phyloP scores from a whole-genome alignment of 2,113 vertebrate genomes.

The Bos javanicus region DNA sequence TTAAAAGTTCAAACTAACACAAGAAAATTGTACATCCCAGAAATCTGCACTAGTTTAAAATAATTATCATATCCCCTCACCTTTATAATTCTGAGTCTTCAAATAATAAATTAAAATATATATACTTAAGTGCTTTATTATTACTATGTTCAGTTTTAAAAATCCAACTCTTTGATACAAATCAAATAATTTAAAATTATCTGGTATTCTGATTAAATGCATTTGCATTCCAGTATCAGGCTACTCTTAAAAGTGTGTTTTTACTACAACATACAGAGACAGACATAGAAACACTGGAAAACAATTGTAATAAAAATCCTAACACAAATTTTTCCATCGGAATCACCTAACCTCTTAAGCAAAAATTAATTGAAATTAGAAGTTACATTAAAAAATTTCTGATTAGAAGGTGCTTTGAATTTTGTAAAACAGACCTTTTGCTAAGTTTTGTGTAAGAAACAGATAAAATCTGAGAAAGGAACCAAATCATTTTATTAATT shows the following conservation, averaged over 20 bases:
- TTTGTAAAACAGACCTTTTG: neutral
- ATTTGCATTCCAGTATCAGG: neutral
- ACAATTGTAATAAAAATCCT: neutral
- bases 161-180: neutral
- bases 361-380: neutral
- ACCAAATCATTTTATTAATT: neutral
- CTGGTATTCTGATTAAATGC: neutral
- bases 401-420: neutral
- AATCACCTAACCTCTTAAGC: neutral
- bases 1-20: neutral
- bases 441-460: neutral
- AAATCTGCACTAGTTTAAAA: neutral
- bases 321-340: neutral
- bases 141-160: neutral
- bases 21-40: neutral
- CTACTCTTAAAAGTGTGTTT: neutral
- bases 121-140: neutral
- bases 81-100: neutral
- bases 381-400: neutral
- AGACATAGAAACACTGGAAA: neutral
- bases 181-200: neutral
- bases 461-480: constrained; percentile 21
- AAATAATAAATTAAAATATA: neutral
- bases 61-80: neutral
- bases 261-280: neutral